These are phyloP conservation scores for Seriola rivoliana DNA, from an alignment of 2,113 vertebrate genomes.

Conservation along the genomic window DNA sequence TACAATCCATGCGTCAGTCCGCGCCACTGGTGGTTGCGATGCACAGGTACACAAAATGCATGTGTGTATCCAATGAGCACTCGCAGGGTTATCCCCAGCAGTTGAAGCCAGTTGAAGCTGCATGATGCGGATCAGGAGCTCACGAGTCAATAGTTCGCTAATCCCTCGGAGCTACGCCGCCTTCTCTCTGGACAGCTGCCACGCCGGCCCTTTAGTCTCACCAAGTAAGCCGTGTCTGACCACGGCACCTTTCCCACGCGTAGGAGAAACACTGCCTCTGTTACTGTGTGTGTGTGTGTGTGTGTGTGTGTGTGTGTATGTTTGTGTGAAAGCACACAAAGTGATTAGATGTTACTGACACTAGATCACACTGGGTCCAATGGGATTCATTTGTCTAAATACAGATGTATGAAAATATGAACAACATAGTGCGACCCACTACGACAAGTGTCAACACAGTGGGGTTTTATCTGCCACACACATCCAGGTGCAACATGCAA, in stretches of 20 bases:
- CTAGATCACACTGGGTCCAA: background rate
- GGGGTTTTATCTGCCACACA: constrained; percentile 8
- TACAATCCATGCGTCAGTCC: constrained; percentile 28
- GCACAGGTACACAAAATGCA: constrained; percentile 32
- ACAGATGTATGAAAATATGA: constrained; percentile 12
- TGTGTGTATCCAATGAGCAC: constrained; percentile 5
- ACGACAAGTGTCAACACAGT: background rate
- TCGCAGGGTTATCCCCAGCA: background rate
- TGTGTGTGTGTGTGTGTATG: background rate
- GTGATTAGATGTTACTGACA: background rate
- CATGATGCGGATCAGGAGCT: constrained; percentile 52
- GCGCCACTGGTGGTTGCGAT: background rate
- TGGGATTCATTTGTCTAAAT: background rate
- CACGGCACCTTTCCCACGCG: constrained; percentile 59
- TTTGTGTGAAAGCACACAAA: background rate
- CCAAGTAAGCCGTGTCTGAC: constrained; percentile 24
- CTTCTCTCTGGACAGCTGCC: constrained; percentile 59
- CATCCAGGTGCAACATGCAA: constrained; percentile 50
- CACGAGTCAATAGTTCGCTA: constrained; percentile 63
- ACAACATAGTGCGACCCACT: background rate
- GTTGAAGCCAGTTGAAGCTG: constrained; percentile 31
- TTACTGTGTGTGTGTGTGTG: background rate
- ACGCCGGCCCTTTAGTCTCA: constrained; percentile 53
- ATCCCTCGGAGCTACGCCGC: constrained; percentile 50
- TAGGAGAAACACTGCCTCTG: constrained; percentile 35